These are phyloP conservation scores for Aphis craccivora DNA, from an alignment of 1,140 invertebrate species.

Conservation along the genomic window DNA sequence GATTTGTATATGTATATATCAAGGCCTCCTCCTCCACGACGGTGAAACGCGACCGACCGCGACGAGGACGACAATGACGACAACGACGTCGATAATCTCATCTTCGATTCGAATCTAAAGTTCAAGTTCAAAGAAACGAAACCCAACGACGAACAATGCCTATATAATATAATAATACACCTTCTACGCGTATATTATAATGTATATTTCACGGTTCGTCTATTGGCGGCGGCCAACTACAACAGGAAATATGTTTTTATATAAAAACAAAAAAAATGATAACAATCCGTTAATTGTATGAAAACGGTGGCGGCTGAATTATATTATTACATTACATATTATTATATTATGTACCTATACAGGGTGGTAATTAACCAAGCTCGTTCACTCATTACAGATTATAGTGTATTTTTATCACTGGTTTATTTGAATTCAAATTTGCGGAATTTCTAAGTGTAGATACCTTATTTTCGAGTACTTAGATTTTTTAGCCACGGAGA, in stretches of 20 bases:
- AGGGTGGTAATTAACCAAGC: neutral
- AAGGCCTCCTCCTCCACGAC: neutral
- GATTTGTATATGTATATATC: neutral
- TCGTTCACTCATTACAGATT: neutral
- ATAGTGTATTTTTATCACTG: neutral
- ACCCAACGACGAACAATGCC: neutral
- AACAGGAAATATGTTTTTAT: neutral
- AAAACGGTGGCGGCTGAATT: neutral
- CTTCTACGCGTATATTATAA: neutral
- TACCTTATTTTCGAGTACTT: too few species aligned
- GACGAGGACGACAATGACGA: too few species aligned
- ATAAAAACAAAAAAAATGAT: neutral
- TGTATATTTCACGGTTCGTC: constrained; percentile 32
- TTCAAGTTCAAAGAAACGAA: constrained; percentile 16
- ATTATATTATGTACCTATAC: neutral
- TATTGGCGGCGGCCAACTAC: neutral
- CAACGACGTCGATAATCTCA: neutral
- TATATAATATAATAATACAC: neutral
- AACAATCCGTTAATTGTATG: neutral
- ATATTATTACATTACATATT: neutral
- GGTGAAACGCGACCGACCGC: neutral
- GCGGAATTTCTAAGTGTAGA: too few species aligned
- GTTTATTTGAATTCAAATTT: too few species aligned
- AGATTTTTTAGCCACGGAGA: too few species aligned
- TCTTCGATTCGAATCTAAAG: neutral